Percentiles rank a stretch among this genome's conserved stretches.
Conservation (phyloP, 92 coral and sea anemone species). For the Hydrozoanthus gracilis region DNA sequence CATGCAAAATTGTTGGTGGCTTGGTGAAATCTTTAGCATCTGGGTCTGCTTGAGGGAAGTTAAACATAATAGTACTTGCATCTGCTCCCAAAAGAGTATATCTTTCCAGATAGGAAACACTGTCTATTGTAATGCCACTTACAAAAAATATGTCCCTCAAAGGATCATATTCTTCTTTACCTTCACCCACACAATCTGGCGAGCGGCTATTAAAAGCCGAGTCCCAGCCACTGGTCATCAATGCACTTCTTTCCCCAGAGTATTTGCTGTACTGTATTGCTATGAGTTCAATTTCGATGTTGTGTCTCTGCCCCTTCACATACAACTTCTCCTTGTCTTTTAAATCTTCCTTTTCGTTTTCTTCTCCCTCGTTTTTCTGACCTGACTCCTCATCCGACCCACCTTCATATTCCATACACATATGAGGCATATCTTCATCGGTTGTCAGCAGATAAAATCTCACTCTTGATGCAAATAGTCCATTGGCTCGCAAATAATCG, state of each 20-base stretch:
- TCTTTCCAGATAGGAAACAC: conserved; percentile 14
- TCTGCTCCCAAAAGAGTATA: background rate
- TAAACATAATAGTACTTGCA: background rate
- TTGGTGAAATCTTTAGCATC: background rate
- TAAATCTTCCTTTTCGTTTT: background rate
- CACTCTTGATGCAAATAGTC: background rate
- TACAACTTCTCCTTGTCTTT: background rate
- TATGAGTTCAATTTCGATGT: background rate
- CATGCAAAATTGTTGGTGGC: conserved; percentile 7
- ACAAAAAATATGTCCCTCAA: conserved; percentile 24
- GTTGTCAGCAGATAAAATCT: conserved; percentile 5
- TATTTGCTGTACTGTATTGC: conserved; percentile 23
- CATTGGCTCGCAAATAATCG: conserved; percentile 1
- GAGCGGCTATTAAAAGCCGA: conserved; percentile 22
- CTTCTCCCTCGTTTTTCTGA: background rate
- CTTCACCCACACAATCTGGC: conserved; percentile 16
- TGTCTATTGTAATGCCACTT: conserved; percentile 14
- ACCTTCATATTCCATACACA: background rate
- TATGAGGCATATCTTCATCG: conserved; percentile 15
- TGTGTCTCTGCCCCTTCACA: conserved; percentile 1
- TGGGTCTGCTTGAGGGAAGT: conserved; percentile 7
- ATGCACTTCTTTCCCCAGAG: conserved; percentile 20
- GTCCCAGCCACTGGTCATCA: conserved; percentile 28
- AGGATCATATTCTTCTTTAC: conserved; percentile 39
- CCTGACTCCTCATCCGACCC: conserved; percentile 3